These are phyloP conservation scores for Paradisaea rubra DNA, from an alignment of 2,113 vertebrate species.

Conservation along the genomic window DNA sequence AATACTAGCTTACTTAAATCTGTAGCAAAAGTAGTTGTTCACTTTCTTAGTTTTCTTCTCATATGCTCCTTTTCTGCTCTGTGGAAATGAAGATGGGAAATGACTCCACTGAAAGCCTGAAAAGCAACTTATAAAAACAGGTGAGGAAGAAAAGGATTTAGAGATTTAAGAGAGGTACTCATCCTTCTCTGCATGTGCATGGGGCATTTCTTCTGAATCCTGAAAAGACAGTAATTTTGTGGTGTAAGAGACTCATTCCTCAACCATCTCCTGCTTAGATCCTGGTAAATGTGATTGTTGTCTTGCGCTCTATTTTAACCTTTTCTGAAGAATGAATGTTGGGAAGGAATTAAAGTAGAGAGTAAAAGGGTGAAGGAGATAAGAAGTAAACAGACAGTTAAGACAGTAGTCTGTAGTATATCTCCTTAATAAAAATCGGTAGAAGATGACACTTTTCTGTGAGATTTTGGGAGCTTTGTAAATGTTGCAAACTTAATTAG, in stretches of 20 bases:
- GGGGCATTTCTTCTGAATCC: background rate
- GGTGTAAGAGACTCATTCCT: background rate
- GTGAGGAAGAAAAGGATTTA: background rate
- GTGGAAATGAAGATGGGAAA: background rate
- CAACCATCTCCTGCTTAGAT: background rate
- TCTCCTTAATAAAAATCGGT: background rate
- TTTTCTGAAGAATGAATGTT: background rate
- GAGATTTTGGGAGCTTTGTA: background rate
- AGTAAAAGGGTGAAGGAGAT: background rate
- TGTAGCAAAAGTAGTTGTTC: background rate
- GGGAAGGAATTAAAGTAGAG: background rate
- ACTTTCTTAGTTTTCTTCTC: background rate
- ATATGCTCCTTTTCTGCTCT: background rate
- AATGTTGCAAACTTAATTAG: background rate
- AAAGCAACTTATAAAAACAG: background rate
- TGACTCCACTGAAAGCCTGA: background rate
- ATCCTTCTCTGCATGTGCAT: background rate
- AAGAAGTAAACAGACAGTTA: background rate
- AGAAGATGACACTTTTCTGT: background rate
- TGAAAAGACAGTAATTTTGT: background rate
- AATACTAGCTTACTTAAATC: background rate
- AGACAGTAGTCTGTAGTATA: background rate
- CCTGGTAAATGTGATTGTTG: background rate
- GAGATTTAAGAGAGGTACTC: background rate
- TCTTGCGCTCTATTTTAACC: background rate